phyloP scores from a whole-genome alignment of 1,140 invertebrate species.

The Aradophagus sp. region DNA sequence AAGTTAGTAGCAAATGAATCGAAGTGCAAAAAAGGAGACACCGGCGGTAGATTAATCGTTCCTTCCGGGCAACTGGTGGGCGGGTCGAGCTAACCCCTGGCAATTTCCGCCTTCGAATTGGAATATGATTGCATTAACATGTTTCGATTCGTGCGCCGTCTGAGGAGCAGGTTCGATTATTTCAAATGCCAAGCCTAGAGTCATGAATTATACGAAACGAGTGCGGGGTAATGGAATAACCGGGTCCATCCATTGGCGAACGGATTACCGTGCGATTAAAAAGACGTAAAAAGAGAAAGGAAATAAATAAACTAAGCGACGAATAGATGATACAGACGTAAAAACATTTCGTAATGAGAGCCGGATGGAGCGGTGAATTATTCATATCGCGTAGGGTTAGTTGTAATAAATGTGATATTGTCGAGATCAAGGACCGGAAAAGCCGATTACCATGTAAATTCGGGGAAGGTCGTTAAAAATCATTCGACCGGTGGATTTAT shows the following conservation, averaged over 20 bases:
- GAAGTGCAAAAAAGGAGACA: constrained; percentile 17
- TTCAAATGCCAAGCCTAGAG: constrained; percentile 17
- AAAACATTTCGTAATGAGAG: constrained; percentile 40
- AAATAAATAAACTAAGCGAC: no score
- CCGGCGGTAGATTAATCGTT: constrained; percentile 43
- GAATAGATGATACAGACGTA: constrained; percentile 16
- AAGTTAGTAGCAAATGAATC: no score
- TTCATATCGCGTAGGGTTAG: constrained; percentile 23
- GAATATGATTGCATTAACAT: constrained; percentile 74
- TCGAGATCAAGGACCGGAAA: constrained; percentile 33
- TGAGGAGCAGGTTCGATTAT: constrained; percentile 30
- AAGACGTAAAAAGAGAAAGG: no score
- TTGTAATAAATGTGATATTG: constrained; percentile 41
- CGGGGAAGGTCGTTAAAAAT: constrained; percentile 16
- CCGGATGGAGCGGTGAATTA: constrained; percentile 24
- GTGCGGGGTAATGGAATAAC: constrained; percentile 29
- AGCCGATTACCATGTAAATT: constrained; percentile 39
- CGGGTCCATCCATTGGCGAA: constrained; percentile 1
- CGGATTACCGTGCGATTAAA: constrained; percentile 2
- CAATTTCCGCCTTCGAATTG: constrained; percentile 74
- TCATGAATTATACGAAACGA: constrained; percentile 16
- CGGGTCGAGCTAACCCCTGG: constrained; percentile 47
- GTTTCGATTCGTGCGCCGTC: constrained; percentile 59
- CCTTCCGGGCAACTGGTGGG: constrained; percentile 50
- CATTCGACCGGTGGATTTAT: constrained; percentile 8